These are phyloP conservation scores for Drosophila baimaii DNA, from an alignment of 1,140 invertebrate genomes.

Conservation along the genomic window DNA sequence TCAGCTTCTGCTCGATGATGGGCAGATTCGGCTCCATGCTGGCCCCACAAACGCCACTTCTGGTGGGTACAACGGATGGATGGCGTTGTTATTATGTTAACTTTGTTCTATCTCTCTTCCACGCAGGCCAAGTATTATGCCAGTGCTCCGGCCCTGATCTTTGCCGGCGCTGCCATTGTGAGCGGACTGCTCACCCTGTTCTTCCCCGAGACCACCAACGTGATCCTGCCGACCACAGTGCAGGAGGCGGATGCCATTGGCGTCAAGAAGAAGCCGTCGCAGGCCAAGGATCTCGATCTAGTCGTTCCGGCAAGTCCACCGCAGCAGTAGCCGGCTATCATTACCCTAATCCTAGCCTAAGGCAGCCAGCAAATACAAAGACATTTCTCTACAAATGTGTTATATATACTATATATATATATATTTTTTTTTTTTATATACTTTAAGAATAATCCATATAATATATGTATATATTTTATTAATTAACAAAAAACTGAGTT, in stretches of 20 bases:
- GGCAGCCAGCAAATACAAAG: slow-evolving; percentile 54
- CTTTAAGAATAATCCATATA: slow-evolving; percentile 20
- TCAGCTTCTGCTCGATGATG: slow-evolving; percentile 89
- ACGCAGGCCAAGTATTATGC: slow-evolving; percentile 85
- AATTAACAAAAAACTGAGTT: slow-evolving; percentile 21
- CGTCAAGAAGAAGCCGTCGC: slow-evolving; percentile 62
- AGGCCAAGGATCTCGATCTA: slow-evolving; percentile 49
- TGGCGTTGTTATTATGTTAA: background rate
- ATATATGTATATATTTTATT: slow-evolving; percentile 9
- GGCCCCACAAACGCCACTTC: slow-evolving; percentile 89
- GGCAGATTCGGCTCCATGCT: slow-evolving; percentile 90
- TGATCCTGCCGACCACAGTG: slow-evolving; percentile 88
- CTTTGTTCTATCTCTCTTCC: too few species aligned
- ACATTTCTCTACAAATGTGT: slow-evolving; percentile 49
- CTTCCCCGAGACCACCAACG: slow-evolving; percentile 89
- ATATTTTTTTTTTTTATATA: slow-evolving; percentile 19
- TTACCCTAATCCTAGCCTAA: slow-evolving; percentile 31
- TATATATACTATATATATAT: slow-evolving; percentile 29
- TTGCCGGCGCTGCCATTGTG: slow-evolving; percentile 86
- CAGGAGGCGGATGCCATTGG: slow-evolving; percentile 87
- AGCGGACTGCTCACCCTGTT: slow-evolving; percentile 87
- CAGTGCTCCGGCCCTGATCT: slow-evolving; percentile 87
- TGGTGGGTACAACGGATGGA: slow-evolving; percentile 85
- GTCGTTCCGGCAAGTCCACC: slow-evolving; percentile 19
- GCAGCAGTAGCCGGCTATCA: slow-evolving; percentile 11